A percentile compares a stretch with the other conserved stretches of the same genome.
Conservation (phyloP, 1,140 invertebrate species). For the Matsumurasca onukii region DNA sequence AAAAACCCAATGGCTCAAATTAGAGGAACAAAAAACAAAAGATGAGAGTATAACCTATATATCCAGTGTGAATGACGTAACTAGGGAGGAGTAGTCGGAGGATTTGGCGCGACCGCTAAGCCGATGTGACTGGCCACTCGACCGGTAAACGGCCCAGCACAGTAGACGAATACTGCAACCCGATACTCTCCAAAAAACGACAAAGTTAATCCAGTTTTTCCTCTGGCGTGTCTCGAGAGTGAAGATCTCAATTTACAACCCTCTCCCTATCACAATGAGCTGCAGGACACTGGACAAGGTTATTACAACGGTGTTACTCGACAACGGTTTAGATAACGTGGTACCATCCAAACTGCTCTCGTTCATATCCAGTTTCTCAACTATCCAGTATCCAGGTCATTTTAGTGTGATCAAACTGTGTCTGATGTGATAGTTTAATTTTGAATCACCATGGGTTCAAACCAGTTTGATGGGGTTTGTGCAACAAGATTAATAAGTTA, state of each 20-base stretch:
- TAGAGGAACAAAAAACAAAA: no score
- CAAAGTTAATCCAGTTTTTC: conserved; percentile 26
- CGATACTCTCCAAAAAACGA: conserved; percentile 19
- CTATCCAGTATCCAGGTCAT: no score
- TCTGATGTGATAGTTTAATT: no score
- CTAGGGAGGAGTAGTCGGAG: not conserved
- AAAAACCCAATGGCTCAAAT: no score
- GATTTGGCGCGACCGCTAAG: not conserved
- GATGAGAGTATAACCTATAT: no score
- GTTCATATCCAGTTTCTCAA: not conserved
- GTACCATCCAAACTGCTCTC: no score
- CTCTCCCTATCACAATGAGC: not conserved
- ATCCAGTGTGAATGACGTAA: not conserved
- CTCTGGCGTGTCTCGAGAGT: conserved; percentile 21
- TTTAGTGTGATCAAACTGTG: no score
- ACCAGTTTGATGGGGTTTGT: no score
- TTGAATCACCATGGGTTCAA: no score
- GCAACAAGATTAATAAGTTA: no score
- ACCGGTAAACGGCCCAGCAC: conserved; percentile 17
- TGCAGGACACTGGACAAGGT: not conserved
- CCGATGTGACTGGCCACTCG: conserved; percentile 18
- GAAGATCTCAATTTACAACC: conserved; percentile 23
- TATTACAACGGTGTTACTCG: not conserved
- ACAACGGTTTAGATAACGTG: not conserved
- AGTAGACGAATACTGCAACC: conserved; percentile 20